A percentile compares a stretch with the other conserved stretches of the same genome.
phyloP scores from a whole-genome alignment of 2,797 vertebrate genomes.

The Hafferia zeledoni region DNA sequence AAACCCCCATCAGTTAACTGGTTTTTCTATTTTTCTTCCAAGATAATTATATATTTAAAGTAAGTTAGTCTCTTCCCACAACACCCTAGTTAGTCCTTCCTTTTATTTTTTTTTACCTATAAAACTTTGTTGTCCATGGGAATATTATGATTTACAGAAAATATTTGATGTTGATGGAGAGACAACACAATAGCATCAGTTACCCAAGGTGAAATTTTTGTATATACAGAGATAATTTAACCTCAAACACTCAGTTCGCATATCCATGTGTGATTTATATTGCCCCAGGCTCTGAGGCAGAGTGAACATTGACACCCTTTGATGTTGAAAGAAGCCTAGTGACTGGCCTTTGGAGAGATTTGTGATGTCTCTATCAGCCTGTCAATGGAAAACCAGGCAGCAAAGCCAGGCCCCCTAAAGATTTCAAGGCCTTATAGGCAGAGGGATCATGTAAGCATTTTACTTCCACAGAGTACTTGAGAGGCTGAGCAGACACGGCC shows the following conservation, averaged over 20 bases:
- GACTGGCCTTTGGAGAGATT: constrained; percentile 66
- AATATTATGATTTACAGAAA: not conserved
- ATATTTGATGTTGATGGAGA: constrained; percentile 13
- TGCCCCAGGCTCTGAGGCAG: constrained; percentile 47
- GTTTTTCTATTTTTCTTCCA: not conserved
- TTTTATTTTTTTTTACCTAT: not conserved
- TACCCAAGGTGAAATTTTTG: constrained; percentile 57
- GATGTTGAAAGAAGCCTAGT: constrained; percentile 64
- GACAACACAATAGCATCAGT: not conserved
- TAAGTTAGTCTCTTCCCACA: not conserved
- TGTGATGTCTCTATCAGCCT: constrained; percentile 69
- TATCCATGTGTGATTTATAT: constrained; percentile 46
- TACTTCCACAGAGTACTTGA: not conserved
- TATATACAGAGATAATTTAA: constrained; percentile 45
- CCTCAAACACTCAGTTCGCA: constrained; percentile 53
- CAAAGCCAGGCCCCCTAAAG: constrained; percentile 36
- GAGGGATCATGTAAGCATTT: not conserved
- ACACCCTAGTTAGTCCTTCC: not conserved
- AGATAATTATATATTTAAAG: not conserved
- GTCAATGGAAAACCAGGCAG: constrained; percentile 56
- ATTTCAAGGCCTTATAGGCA: constrained; percentile 21
- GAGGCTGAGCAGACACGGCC: not conserved
- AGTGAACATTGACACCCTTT: constrained; percentile 52
- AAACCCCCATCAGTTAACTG: not conserved
- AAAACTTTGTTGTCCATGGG: not conserved